Conservation (phyloP, 2,797 vertebrate genomes). For the Oryzias dopingdopingensis region DNA sequence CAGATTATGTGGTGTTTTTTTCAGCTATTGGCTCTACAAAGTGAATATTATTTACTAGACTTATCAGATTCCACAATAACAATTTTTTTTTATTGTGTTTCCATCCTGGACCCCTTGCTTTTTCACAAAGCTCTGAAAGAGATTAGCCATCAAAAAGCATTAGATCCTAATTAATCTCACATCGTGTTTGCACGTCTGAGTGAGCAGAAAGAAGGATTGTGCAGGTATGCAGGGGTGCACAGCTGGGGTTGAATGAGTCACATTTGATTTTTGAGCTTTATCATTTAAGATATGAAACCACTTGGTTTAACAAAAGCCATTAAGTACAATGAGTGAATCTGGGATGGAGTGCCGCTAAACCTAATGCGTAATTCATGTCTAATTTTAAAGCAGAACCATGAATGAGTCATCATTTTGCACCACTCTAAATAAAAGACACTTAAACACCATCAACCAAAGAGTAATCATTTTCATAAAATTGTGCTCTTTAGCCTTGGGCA, state of each 20-base stretch:
- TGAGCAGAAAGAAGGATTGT: not conserved
- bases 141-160: slow-evolving; percentile 38
- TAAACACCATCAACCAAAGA: slow-evolving; percentile 19
- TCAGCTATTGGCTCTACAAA: too few relatives aligned
- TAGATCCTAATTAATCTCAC: slow-evolving; percentile 35
- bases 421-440: slow-evolving; percentile 16
- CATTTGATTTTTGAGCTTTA: slow-evolving; percentile 9
- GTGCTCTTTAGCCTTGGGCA: slow-evolving; percentile 19
- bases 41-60: too few relatives aligned
- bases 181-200: not conserved
- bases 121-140: slow-evolving; percentile 13
- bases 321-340: slow-evolving; percentile 34
- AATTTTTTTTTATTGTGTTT: slow-evolving; percentile 15
- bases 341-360: slow-evolving; percentile 41
- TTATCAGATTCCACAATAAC: too few relatives aligned
- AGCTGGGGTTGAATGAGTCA: slow-evolving; percentile 19
- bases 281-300: slow-evolving; percentile 35
- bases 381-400: slow-evolving; percentile 28
- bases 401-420: slow-evolving; percentile 29
- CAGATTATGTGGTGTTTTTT: too few relatives aligned
- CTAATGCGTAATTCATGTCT: slow-evolving; percentile 46
- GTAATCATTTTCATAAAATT: slow-evolving; percentile 16
- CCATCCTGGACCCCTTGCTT: not conserved
- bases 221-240: slow-evolving; percentile 10
- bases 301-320: slow-evolving; percentile 32